Base-by-base conservation (phyloP, 2,888 invertebrate genomes). In the Pyralis farinalis region DNA sequence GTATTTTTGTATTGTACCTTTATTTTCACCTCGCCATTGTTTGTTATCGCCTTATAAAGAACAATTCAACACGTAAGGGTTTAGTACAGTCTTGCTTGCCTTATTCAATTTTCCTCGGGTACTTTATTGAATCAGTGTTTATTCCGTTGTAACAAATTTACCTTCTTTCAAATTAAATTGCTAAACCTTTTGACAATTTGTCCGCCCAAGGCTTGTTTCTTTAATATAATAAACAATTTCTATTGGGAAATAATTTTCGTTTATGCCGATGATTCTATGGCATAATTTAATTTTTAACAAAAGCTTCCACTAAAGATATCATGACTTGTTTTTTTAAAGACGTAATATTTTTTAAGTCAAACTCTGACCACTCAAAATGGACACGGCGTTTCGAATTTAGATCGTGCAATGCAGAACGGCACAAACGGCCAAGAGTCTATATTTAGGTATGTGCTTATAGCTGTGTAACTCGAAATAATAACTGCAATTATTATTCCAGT, bases 41-140 rank as follows among this genome's bases (percentile, higher is more conserved):
- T n/a, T 22, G 10, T 42, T 31, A 38, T 38, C 34, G 11, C 10
- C 16, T 16, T 16, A 12, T 22, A 12, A 41, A 37, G 38, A 44
- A 42, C 37, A 35, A 16, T 43, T 37, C 32, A 34, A 35, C 45
- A 40, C 43, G 40, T 46, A 31, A 37, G 40, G 30, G 34, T 39
- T n/a, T 35, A 25, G 40, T 37, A 32, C 21, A 12, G 29, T 28
- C 16, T 27, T 27, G 28, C 7, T 33, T 29, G 34, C 22, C 10
- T 42, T 38, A 46, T 46, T 36, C 44, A 44, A 46, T 49, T 49
- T 40, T 32, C 41, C 30, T 43, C 40, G 27, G 42, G 37, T 25
- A 22, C 39, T 44, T 44, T 38, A 43, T 32, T 22, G 36, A 46
- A 49, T 49, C 49, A 39, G 39, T 40, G 40, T 44, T 42, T 49